Evolutionary conservation across 2,113 vertebrate species (phyloP).

Genomic region (Odocoileus hemionus): DNA sequence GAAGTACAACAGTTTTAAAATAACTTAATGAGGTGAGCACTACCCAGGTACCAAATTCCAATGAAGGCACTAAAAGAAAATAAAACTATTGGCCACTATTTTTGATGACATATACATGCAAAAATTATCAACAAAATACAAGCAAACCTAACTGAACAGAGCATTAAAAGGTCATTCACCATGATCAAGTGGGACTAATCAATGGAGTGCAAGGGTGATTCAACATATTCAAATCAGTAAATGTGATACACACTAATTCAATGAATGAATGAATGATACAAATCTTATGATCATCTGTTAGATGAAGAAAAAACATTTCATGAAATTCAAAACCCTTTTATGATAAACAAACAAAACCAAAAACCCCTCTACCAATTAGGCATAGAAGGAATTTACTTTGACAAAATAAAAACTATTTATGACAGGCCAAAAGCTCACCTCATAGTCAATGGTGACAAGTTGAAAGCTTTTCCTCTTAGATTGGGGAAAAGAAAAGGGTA

Average conservation of each 20-base stretch:
- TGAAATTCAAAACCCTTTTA: background rate
- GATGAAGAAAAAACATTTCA: background rate
- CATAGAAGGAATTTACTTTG: background rate
- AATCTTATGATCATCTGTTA: background rate
- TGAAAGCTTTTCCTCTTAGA: background rate
- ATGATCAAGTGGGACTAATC: background rate
- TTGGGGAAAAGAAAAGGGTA: background rate
- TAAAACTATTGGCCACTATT: background rate
- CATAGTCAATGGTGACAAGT: background rate
- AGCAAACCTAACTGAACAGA: background rate
- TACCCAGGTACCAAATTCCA: background rate
- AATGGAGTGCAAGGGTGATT: background rate
- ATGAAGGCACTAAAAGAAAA: background rate
- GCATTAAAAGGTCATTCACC: background rate
- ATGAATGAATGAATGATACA: background rate
- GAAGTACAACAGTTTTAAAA: background rate
- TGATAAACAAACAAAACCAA: background rate
- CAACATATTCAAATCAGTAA: background rate
- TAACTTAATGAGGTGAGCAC: background rate
- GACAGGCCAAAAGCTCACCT: background rate
- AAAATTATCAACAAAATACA: background rate
- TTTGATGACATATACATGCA: background rate
- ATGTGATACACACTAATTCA: background rate
- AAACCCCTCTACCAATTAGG: background rate
- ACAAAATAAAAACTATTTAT: background rate